Base-by-base conservation (phyloP, 2,888 invertebrate species). In the Crepidodera aurea region DNA sequence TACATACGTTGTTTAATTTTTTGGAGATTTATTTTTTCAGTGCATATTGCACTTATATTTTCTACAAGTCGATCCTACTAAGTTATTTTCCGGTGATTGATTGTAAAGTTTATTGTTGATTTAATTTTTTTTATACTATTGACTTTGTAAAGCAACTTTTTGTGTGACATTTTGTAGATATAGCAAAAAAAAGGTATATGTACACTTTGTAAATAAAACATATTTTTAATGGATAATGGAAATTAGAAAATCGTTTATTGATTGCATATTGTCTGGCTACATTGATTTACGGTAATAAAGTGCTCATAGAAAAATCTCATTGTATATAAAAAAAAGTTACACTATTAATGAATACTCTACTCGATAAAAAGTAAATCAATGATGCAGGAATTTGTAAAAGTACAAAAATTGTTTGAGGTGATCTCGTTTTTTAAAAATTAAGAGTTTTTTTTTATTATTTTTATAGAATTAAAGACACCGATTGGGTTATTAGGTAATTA, bases 331-430 rank as follows among this genome's bases (percentile, higher is more conserved):
- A 27, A 10, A 22, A 27, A 27, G 25, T 4, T 15, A 22, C 13
- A 32, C 2, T 51, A 34, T n/a, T n/a, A n/a, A n/a, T n/a, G n/a
- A 62, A 66, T 64, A 66, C 63, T 66, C 62, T 46, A 66, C 40
- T 44, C 27, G 62, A 46, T 46, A 50, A 46, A 51, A 56, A 34
- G 57, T 69, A 62, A 64, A 51, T 71, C 71, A 65, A 59, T 67
- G 71, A 67, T 67, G 71, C 63, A 63, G 32, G 60, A 62, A 57
- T 50, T 67, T 67, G 71, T 69, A 74, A 78, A 78, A 79, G 79
- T 79, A 79, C 79, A 79, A 79, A 44, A 79, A 79, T 79, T 79
- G 77, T 77, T 78, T 78, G 77, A 75, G 76, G 75, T 78, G 80
- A 80, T 80, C 80, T 80, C 80, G 77, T 75, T 71, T 77, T 75